These are phyloP conservation scores for Nannoperca australis DNA, from an alignment of 2,797 vertebrate species.

Conservation along the genomic window DNA sequence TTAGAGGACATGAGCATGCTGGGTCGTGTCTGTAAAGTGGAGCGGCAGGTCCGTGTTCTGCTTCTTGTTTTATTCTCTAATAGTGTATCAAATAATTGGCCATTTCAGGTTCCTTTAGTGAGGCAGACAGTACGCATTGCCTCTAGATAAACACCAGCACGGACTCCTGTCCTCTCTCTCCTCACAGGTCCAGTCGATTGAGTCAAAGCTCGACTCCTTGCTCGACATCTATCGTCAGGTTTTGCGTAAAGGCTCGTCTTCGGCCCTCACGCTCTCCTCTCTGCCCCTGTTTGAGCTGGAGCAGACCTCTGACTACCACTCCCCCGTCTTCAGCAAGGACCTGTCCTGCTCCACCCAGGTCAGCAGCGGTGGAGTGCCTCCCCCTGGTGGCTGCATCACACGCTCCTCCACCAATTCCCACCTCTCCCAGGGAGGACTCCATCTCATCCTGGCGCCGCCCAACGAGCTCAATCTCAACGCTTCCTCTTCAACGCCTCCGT, in stretches of 20 bases:
- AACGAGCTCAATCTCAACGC: constrained; percentile 89
- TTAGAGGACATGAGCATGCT: constrained; percentile 97
- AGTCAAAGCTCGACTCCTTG: constrained; percentile 96
- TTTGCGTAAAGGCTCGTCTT: constrained; percentile 93
- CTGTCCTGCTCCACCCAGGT: constrained; percentile 89
- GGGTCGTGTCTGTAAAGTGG: constrained; percentile 96
- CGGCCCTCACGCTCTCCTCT: constrained; percentile 92
- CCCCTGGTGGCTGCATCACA: constrained; percentile 56
- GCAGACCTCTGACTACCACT: constrained; percentile 96
- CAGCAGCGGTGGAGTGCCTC: constrained; percentile 80
- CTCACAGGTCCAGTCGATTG: constrained; percentile 95
- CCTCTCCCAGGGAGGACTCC: constrained; percentile 91
- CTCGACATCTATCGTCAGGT: constrained; percentile 97
- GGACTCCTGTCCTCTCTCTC: neutral
- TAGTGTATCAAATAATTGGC: neutral
- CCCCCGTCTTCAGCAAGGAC: constrained; percentile 92
- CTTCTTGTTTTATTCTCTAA: neutral
- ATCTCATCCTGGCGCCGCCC: constrained; percentile 93
- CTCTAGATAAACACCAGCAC: neutral
- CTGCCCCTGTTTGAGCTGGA: constrained; percentile 95
- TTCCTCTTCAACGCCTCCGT: constrained; percentile 87
- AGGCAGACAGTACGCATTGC: neutral
- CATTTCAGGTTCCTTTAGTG: neutral
- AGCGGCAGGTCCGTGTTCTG: constrained; percentile 90
- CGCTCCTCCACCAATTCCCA: constrained; percentile 89